Conservation (phyloP, 92 coral and sea anemone genomes). For the Palythoa caribaeorum region DNA sequence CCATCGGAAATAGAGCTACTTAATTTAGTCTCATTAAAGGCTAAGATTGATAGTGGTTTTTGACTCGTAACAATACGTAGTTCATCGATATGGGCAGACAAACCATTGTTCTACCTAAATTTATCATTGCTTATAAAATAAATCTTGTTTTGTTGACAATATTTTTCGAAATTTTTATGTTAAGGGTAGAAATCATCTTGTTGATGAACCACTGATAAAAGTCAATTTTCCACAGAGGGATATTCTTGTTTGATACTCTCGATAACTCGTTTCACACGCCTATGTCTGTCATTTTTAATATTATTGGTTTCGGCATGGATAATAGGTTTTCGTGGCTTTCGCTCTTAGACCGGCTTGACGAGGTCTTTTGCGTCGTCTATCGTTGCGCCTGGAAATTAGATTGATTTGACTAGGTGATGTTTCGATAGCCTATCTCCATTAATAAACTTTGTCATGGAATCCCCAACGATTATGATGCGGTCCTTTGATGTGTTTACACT, state of each 20-base stretch:
- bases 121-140: neutral
- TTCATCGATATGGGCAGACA: no score
- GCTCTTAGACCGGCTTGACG: conserved; percentile 16
- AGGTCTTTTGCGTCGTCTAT: conserved; percentile 9
- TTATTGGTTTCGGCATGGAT: conserved; percentile 21
- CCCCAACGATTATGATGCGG: neutral
- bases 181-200: no score
- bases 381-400: conserved; percentile 23
- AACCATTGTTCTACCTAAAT: neutral
- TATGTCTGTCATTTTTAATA: neutral
- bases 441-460: conserved; percentile 33
- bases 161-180: no score
- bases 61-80: no score
- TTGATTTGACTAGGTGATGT: neutral
- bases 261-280: no score
- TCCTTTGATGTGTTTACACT: neutral
- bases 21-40: no score
- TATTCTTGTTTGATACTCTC: no score
- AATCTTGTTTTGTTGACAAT: neutral
- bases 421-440: neutral
- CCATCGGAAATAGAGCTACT: no score
- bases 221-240: no score
- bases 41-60: no score
- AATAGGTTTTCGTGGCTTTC: conserved; percentile 7
- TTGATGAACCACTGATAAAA: neutral